These are phyloP conservation scores for Montipora capricornis DNA, from an alignment of 64 coral and sea anemone species.

Conservation along the genomic window DNA sequence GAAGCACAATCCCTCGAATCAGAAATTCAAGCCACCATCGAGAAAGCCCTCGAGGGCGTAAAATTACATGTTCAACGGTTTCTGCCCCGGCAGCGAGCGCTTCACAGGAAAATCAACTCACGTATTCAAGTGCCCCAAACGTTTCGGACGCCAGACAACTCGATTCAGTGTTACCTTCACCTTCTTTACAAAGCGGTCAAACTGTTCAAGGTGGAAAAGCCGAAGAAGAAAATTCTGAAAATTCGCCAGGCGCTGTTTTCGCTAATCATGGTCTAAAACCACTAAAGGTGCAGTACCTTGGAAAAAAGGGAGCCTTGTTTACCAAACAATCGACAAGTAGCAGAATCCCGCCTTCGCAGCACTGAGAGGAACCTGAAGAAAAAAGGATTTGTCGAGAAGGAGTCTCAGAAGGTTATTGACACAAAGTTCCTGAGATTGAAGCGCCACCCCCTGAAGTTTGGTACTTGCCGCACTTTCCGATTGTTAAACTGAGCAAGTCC, in stretches of 20 bases:
- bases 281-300: constrained; percentile 53
- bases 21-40: constrained; percentile 44
- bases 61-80: neutral
- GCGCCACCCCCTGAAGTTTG: neutral
- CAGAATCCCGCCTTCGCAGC: constrained; percentile 44
- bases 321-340: constrained; percentile 24
- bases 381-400: constrained; percentile 26
- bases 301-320: constrained; percentile 40
- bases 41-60: constrained; percentile 44
- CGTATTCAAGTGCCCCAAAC: neutral
- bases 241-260: neutral
- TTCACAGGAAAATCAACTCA: neutral
- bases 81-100: neutral
- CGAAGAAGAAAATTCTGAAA: neutral
- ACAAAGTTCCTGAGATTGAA: constrained; percentile 18
- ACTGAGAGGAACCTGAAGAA: neutral
- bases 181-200: neutral
- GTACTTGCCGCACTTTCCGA: constrained; percentile 51
- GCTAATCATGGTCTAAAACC: neutral
- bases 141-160: neutral
- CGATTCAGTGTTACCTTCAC: neutral
- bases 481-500: constrained; percentile 58
- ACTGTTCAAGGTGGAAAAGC: neutral
- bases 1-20: constrained; percentile 58
- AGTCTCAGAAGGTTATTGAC: constrained; percentile 48